Evolutionary conservation across 1,140 invertebrate species (phyloP).

Genomic region (Vanessa tameamea): DNA sequence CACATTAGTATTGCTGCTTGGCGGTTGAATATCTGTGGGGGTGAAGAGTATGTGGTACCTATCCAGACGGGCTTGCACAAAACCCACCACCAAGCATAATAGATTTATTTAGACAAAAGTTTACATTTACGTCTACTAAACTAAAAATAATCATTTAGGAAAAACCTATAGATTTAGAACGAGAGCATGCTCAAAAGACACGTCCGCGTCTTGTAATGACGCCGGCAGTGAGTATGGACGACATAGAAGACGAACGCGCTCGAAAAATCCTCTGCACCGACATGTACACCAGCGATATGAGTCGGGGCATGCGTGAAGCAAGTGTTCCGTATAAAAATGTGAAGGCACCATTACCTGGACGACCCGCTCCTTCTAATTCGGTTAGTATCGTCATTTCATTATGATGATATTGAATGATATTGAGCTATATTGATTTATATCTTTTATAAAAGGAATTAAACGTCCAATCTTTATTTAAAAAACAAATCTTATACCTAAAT

Average conservation of each 20-base stretch:
- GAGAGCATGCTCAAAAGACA: conserved; percentile 60
- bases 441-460: too few species aligned
- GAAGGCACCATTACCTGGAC: conserved; percentile 39
- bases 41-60: too few species aligned
- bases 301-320: conserved; percentile 27
- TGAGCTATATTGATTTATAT: too few species aligned
- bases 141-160: conserved; percentile 6
- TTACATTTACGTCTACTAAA: neutral
- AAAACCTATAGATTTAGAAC: conserved; percentile 43
- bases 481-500: too few species aligned
- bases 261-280: conserved; percentile 45
- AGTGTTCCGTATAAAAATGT: conserved; percentile 32
- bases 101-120: too few species aligned
- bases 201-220: conserved; percentile 75
- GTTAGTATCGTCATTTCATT: conserved; percentile 28
- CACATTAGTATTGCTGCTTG: too few species aligned
- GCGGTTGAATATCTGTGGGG: too few species aligned
- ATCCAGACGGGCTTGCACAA: too few species aligned
- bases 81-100: too few species aligned
- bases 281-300: conserved; percentile 58
- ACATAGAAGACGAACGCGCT: conserved; percentile 65
- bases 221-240: conserved; percentile 77
- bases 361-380: conserved; percentile 41
- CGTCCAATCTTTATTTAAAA: too few species aligned
- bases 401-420: neutral